Base-by-base conservation (phyloP, 2,797 vertebrate genomes). In the Benthosema pterotum region DNA sequence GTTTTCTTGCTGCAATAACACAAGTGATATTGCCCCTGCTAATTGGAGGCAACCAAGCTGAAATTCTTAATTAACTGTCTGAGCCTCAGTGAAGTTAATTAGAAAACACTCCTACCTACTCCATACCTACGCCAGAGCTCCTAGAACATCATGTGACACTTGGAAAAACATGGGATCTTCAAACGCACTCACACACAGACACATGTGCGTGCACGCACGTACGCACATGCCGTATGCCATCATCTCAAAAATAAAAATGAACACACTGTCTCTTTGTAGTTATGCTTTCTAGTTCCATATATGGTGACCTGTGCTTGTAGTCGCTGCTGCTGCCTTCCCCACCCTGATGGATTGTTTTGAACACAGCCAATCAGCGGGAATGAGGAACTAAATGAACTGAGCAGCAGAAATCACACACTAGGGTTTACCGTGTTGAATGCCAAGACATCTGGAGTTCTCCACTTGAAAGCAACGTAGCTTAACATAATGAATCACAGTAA, bases 11-110 rank as follows among this genome's bases (percentile, higher is more conserved):
- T 72, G 81, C 83, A 83, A 79, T 74, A 90, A 88, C 83, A 84
- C 78, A 75, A 87, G 85, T 78, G 76, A 83, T 70, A 80, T 80
- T 90, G 89, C 83, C 83, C 82, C 84, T 86, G 70, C 84, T 94
- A 95, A 95, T 88, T 93, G 91, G 93, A 93, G 85, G 81, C 89
- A 94, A 72, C 88, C 89, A 88, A 94, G 91, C 90, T 90, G 90
- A 92, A 95, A 95, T 90, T 87, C 87, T 93, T 93, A 93, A 94
- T 95, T 93, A 96, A 92, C 84, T 91, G 92, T 91, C 90, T 86
- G 91, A 90, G 87, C 79, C 54, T 87, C 80, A 82, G 90, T 92
- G 90, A 93, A 94, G 89, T 93, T 94, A 90, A 94, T 94, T 93
- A 95, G 88, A 88, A 89, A 92, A 91, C 74, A 87, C 89, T 91